A percentile compares a stretch with the other conserved stretches of the same genome.
phyloP scores from a whole-genome alignment of 2,113 vertebrate genomes.

The Elephas maximus region DNA sequence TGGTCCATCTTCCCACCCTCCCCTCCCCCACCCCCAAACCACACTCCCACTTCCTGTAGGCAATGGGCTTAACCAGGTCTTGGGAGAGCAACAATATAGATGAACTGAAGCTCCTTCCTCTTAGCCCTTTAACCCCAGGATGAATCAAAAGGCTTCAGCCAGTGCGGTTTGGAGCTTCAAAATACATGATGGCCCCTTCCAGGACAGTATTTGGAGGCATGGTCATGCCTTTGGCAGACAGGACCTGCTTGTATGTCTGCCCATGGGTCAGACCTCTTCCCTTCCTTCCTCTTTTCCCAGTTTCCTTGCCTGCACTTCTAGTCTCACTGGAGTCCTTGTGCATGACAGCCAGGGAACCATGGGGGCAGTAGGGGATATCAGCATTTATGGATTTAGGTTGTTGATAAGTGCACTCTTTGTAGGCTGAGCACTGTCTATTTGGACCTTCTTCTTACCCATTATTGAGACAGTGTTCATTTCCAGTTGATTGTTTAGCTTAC shows the following conservation, averaged over 20 bases:
- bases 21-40: neutral
- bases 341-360: constrained; percentile 21
- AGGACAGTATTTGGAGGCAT: neutral
- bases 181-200: neutral
- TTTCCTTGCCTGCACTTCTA: constrained; percentile 1
- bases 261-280: neutral
- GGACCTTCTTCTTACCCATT: neutral
- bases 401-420: constrained; percentile 1
- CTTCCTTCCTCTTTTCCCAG: constrained; percentile 39
- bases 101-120: neutral
- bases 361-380: neutral
- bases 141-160: neutral
- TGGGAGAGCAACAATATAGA: neutral
- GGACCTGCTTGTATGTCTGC: neutral
- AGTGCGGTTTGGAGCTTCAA: neutral
- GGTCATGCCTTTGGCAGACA: neutral
- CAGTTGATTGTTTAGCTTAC: neutral
- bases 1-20: neutral
- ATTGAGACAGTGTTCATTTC: neutral
- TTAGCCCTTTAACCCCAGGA: constrained; percentile 5
- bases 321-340: constrained; percentile 15
- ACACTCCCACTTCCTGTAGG: neutral
- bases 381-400: neutral
- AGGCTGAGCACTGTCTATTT: constrained; percentile 14
- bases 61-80: neutral